Percentiles rank a stretch among this genome's conserved stretches.
These are phyloP conservation scores for Coenonympha glycerion DNA, from an alignment of 2,888 invertebrate species.

Conservation along the genomic window DNA sequence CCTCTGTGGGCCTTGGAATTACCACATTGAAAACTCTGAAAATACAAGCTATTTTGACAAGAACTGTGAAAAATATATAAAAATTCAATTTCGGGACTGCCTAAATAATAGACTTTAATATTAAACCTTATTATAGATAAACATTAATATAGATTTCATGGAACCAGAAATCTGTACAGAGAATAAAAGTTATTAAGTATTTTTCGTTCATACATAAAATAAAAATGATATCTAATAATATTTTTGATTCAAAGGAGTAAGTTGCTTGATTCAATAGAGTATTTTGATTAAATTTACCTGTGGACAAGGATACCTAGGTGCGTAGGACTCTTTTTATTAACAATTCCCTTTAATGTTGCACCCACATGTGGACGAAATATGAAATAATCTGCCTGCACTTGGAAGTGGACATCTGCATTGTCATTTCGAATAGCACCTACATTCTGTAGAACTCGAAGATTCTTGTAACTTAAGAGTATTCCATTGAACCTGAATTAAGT, in stretches of 20 bases:
- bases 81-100: too few species aligned
- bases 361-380: conserved; percentile 78
- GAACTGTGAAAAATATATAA: too few species aligned
- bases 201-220: too few species aligned
- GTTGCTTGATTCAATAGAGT: too few species aligned
- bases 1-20: conserved; percentile 75
- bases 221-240: too few species aligned
- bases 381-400: conserved; percentile 82
- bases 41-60: conserved; percentile 23
- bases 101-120: too few species aligned
- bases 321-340: conserved; percentile 80
- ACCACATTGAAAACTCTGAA: conserved; percentile 81
- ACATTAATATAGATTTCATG: too few species aligned
- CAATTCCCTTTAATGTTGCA: conserved; percentile 76
- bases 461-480: conserved; percentile 80
- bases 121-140: too few species aligned
- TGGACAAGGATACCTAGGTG: conserved; percentile 82
- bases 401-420: conserved; percentile 78
- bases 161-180: too few species aligned
- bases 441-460: conserved; percentile 75
- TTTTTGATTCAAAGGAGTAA: too few species aligned
- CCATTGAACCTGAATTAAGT: conserved; percentile 78
- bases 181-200: too few species aligned
- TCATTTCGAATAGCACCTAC: conserved; percentile 78
- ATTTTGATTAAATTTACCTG: conserved; percentile 59